A percentile compares a stretch with the other conserved stretches of the same genome.
Evolutionary conservation across 2,888 invertebrate species (phyloP).

Genomic region (Thalpophila matura): DNA sequence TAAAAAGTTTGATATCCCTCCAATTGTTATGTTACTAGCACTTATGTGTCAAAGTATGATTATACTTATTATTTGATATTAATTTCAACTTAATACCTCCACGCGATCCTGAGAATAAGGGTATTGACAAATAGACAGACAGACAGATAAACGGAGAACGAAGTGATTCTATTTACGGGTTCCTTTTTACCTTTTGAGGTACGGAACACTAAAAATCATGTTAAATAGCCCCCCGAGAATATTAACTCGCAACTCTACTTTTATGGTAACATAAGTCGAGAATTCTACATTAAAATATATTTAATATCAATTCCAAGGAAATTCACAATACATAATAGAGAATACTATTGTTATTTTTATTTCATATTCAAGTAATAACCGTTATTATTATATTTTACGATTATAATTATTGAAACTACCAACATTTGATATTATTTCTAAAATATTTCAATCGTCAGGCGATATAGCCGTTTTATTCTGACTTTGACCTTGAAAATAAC

Average conservation of each 20-base stretch:
- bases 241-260: slow-evolving; percentile 1
- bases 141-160: too few relatives aligned
- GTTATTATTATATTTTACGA: slow-evolving; percentile 7
- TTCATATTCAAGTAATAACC: slow-evolving; percentile 3
- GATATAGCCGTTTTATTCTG: background rate
- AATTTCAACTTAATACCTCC: too few relatives aligned
- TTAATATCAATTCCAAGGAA: slow-evolving; percentile 26
- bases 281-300: background rate
- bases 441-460: slow-evolving; percentile 6
- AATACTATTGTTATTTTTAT: slow-evolving; percentile 19
- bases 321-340: background rate
- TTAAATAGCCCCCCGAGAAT: background rate
- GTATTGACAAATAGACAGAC: too few relatives aligned
- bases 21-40: too few relatives aligned
- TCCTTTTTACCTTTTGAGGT: too few relatives aligned
- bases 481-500: slow-evolving; percentile 29
- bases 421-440: slow-evolving; percentile 2
- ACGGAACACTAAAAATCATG: too few relatives aligned
- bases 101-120: too few relatives aligned
- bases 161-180: too few relatives aligned
- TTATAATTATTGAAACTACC: slow-evolving; percentile 16
- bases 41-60: too few relatives aligned
- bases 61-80: too few relatives aligned
- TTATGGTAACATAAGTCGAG: background rate
- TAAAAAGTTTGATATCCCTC: too few relatives aligned